phyloP scores from a whole-genome alignment of 2,797 vertebrate genomes.

The Sebastes minor region DNA sequence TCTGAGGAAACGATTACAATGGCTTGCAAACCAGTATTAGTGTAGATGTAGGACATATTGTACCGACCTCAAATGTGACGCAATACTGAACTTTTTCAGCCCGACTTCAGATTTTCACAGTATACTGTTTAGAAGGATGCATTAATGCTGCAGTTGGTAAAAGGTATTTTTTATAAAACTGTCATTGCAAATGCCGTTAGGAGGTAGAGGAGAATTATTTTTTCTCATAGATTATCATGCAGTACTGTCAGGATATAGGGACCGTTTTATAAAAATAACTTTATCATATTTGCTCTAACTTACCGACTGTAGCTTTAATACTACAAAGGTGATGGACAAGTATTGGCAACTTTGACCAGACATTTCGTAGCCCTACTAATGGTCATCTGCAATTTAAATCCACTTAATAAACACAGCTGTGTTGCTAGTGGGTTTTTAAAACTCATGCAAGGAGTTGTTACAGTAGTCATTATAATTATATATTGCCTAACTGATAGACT shows the following conservation, averaged over 20 bases:
- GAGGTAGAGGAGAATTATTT: too few relatives aligned
- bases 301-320: background rate
- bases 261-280: too few relatives aligned
- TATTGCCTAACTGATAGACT: too few relatives aligned
- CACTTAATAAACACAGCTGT: background rate
- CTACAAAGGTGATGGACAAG: background rate
- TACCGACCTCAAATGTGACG: background rate
- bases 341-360: background rate
- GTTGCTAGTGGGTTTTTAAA: background rate
- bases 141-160: background rate
- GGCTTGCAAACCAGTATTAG: background rate
- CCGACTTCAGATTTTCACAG: background rate
- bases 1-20: background rate
- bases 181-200: too few relatives aligned
- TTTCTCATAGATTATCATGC: too few relatives aligned
- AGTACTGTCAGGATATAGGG: too few relatives aligned
- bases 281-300: too few relatives aligned
- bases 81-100: slow-evolving; percentile 7
- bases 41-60: background rate
- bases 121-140: background rate
- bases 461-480: background rate
- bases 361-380: too few relatives aligned
- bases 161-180: too few relatives aligned
- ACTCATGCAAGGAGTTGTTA: too few relatives aligned
- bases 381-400: background rate